Conservation (phyloP, 2,888 invertebrate genomes). For the Metacarcinus magister region DNA sequence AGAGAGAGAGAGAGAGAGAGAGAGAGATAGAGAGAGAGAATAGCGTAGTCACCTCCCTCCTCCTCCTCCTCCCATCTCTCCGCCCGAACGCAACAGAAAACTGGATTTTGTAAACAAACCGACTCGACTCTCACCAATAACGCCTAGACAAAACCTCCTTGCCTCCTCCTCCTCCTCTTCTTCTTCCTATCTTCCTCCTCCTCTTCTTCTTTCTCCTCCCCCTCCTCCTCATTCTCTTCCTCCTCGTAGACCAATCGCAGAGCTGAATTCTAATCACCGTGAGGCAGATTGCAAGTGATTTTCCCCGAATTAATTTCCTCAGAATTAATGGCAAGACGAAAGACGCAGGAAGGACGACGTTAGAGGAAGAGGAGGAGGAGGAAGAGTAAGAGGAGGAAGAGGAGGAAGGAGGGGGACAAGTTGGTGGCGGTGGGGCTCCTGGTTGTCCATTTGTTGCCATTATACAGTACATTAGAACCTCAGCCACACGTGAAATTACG, state of each 20-base stretch:
- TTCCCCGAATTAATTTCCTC: constrained; percentile 79
- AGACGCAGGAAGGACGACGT: constrained; percentile 61
- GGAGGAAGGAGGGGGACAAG: constrained; percentile 19
- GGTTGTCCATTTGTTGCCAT: constrained; percentile 82
- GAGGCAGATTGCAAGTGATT: constrained; percentile 80
- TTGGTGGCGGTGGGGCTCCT: constrained; percentile 65
- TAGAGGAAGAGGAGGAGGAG: constrained; percentile 44
- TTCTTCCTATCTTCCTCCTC: background rate
- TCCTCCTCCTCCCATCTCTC: background rate
- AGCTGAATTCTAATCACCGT: constrained; percentile 78
- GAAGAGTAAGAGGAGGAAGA: constrained; percentile 7
- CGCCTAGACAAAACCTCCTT: background rate
- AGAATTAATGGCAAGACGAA: constrained; percentile 79
- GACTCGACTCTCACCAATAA: background rate
- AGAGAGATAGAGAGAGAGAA: constrained; percentile 9
- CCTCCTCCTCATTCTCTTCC: constrained; percentile 4
- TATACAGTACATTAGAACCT: constrained; percentile 82
- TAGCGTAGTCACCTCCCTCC: background rate
- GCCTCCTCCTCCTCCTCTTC: background rate
- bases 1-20: constrained; percentile 14
- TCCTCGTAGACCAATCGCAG: constrained; percentile 72
- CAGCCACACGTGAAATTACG: constrained; percentile 82
- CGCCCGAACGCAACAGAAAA: constrained; percentile 59
- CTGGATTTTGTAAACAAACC: constrained; percentile 69
- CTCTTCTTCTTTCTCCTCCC: background rate